These are phyloP conservation scores for Ericerus pela DNA, from an alignment of 1,140 invertebrate species.

Conservation along the genomic window DNA sequence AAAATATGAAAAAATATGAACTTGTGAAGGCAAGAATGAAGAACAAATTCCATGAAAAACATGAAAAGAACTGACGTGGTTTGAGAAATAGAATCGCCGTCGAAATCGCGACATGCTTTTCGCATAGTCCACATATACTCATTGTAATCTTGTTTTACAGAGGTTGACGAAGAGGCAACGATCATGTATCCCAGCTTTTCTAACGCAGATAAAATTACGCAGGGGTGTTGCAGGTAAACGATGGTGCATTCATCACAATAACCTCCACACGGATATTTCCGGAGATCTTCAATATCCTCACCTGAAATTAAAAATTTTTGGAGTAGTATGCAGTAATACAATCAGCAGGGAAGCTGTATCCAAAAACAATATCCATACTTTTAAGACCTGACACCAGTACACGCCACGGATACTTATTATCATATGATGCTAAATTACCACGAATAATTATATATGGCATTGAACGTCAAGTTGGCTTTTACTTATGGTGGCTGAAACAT, in stretches of 20 bases:
- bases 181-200: constrained; percentile 75
- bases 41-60: too few species aligned
- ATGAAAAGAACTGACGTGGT: constrained; percentile 2
- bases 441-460: constrained; percentile 78
- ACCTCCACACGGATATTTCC: constrained; percentile 60
- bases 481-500: too few species aligned
- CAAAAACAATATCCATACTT: constrained; percentile 35
- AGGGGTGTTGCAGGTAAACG: constrained; percentile 69
- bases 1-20: constrained; percentile 12
- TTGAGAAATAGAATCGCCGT: constrained; percentile 30
- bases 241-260: constrained; percentile 64
- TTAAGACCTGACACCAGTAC: constrained; percentile 68
- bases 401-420: constrained; percentile 66
- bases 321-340: constrained; percentile 14
- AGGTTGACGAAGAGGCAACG: constrained; percentile 65
- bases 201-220: constrained; percentile 65
- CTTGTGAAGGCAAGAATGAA: too few species aligned
- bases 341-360: constrained; percentile 7
- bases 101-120: constrained; percentile 68
- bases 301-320: constrained; percentile 35
- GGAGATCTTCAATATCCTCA: constrained; percentile 61
- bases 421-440: constrained; percentile 69
- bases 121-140: constrained; percentile 85
- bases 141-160: constrained; percentile 72
- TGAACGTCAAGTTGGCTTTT: not conserved